Evolutionary conservation across 2,797 vertebrate genomes (phyloP).

Genomic region (Eulemur rubriventer): DNA sequence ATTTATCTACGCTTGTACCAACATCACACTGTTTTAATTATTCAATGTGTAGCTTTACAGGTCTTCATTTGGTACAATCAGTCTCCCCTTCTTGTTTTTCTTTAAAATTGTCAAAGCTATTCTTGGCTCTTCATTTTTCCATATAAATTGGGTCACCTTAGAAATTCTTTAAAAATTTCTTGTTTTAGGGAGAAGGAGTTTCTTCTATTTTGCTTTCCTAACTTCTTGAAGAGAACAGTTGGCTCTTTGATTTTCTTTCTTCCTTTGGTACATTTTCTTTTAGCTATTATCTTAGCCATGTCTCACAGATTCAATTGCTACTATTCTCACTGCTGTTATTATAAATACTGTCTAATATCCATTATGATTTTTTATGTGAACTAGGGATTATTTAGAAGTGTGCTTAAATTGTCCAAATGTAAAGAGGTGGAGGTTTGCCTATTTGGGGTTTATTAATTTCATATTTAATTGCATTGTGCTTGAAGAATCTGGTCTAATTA

Average conservation of each 20-base stretch:
- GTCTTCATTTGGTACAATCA: background rate
- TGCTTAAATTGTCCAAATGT: background rate
- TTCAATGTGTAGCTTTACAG: background rate
- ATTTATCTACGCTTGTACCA: background rate
- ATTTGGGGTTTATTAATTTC: background rate
- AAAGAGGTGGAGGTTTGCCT: background rate
- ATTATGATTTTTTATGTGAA: background rate
- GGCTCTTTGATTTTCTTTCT: background rate
- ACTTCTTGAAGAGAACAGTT: background rate
- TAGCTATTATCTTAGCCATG: background rate
- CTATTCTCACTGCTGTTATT: background rate
- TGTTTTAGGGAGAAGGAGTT: background rate
- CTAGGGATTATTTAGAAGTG: background rate
- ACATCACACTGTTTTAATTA: background rate
- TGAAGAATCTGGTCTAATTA: background rate
- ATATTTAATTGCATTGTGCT: background rate
- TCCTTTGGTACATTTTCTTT: background rate
- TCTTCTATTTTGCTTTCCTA: constrained; percentile 16
- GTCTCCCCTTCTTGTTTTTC: background rate
- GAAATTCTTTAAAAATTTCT: background rate
- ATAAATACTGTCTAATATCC: background rate
- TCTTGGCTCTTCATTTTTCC: background rate
- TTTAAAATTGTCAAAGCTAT: background rate
- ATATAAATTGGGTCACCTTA: background rate
- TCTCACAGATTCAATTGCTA: background rate